Conservation (phyloP, 2,113 vertebrate genomes). For the Nibea albiflora region DNA sequence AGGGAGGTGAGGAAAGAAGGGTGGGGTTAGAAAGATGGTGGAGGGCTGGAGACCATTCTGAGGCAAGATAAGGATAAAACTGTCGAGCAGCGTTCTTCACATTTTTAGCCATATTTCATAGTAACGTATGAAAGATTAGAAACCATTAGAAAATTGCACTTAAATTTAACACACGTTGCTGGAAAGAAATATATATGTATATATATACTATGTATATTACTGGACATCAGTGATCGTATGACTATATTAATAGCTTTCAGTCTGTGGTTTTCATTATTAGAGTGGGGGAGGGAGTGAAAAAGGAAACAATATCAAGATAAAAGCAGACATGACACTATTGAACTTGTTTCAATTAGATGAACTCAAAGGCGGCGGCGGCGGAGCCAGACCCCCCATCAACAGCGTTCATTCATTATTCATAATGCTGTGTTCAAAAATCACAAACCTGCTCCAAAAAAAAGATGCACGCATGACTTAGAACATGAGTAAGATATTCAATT, state of each 20-base stretch:
- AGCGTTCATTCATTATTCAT: constrained; percentile 53
- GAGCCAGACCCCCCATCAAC: constrained; percentile 19
- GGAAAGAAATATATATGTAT: neutral
- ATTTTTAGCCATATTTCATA: constrained; percentile 19
- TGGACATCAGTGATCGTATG: constrained; percentile 27
- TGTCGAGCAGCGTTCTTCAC: neutral
- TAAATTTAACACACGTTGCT: neutral
- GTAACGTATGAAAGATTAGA: neutral
- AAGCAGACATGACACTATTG: constrained; percentile 50
- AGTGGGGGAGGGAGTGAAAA: constrained; percentile 9
- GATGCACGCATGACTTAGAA: neutral
- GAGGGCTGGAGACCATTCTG: constrained; percentile 7
- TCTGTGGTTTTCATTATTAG: constrained; percentile 36
- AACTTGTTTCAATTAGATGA: constrained; percentile 62
- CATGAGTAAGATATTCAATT: neutral
- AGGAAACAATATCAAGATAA: constrained; percentile 44
- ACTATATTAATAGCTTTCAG: constrained; percentile 35
- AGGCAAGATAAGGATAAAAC: constrained; percentile 21
- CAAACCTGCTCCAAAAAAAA: constrained; percentile 2
- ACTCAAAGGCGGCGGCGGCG: constrained; percentile 32
- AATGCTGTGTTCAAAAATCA: constrained; percentile 23
- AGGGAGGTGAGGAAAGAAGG: constrained; percentile 46
- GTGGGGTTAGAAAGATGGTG: constrained; percentile 25
- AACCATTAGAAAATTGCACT: neutral
- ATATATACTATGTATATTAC: neutral